Conservation (phyloP, 2,888 invertebrate species). For the Cecidostiba fungosa region DNA sequence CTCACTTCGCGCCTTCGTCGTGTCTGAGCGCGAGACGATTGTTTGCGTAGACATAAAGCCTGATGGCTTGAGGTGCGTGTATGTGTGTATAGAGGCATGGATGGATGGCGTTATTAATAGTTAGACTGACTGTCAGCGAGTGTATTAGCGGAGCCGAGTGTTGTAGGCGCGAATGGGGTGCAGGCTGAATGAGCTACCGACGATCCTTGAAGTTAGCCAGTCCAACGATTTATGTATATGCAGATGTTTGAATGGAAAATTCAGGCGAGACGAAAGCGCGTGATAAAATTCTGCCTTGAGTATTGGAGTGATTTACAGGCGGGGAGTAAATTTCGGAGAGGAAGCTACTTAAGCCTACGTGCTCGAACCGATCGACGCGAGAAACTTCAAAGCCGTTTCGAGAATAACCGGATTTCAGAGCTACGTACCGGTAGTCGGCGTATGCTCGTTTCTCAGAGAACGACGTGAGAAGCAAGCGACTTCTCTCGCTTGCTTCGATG, state of each 20-base stretch:
- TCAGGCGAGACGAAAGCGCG: neutral
- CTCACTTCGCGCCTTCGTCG: neutral
- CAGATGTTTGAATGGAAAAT: neutral
- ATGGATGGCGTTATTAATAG: neutral
- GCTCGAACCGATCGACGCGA: neutral
- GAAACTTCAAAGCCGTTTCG: neutral
- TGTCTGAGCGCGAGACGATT: neutral
- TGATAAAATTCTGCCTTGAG: too few relatives aligned
- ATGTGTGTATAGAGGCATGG: neutral
- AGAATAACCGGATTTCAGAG: neutral
- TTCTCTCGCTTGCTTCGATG: neutral
- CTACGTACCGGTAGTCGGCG: neutral
- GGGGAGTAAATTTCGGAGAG: neutral
- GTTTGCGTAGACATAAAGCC: neutral
- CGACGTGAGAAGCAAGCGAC: neutral
- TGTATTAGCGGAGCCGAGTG: neutral
- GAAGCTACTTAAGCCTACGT: neutral
- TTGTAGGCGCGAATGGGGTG: too few relatives aligned
- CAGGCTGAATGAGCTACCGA: too few relatives aligned
- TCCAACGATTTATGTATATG: neutral
- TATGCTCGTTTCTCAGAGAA: too few relatives aligned
- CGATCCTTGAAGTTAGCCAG: neutral
- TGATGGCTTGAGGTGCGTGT: neutral
- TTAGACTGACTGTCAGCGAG: neutral
- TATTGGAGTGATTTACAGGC: neutral